A percentile compares a stretch with the other conserved stretches of the same genome.
Conservation (phyloP, 1,140 invertebrate genomes). For the Cephus cinctus region DNA sequence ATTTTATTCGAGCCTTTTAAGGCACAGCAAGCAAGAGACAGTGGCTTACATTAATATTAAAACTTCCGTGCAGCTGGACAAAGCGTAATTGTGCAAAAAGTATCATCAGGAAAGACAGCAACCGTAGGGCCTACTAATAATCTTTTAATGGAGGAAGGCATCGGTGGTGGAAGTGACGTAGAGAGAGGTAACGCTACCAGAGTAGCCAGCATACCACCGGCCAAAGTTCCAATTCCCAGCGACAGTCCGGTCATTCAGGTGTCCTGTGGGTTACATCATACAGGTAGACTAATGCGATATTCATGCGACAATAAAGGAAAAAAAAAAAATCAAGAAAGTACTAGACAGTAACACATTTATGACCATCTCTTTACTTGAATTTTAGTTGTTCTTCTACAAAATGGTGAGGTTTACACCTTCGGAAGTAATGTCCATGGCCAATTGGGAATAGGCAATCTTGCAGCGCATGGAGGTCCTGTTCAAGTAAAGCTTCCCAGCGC, state of each 20-base stretch:
- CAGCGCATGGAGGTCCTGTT: conserved; percentile 72
- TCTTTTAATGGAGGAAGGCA: conserved; percentile 50
- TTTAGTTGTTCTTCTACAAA: conserved; percentile 65
- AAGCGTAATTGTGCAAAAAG: conserved; percentile 37
- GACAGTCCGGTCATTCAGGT: conserved; percentile 77
- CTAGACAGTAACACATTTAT: too few species aligned
- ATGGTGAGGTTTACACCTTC: conserved; percentile 83
- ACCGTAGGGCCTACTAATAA: conserved; percentile 28
- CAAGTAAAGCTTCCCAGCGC: conserved; percentile 71
- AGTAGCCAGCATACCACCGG: conserved; percentile 78
- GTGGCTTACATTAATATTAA: too few species aligned
- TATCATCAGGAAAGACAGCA: conserved; percentile 26
- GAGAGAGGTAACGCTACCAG: conserved; percentile 64
- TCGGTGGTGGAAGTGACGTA: conserved; percentile 59
- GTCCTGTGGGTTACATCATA: conserved; percentile 88
- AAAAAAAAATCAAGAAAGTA: too few species aligned
- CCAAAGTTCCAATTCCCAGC: conserved; percentile 67
- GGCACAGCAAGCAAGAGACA: too few species aligned
- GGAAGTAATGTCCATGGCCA: conserved; percentile 95
- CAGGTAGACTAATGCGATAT: too few species aligned
- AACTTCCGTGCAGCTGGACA: conserved; percentile 28
- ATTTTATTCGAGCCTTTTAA: background rate
- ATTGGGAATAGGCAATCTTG: conserved; percentile 83
- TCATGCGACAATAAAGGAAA: too few species aligned
- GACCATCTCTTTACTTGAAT: too few species aligned